Evolutionary conservation across 2,113 vertebrate species (phyloP), one percentile per base, ranked within the genome.

Genomic region (Dascyllus trimaculatus): DNA sequence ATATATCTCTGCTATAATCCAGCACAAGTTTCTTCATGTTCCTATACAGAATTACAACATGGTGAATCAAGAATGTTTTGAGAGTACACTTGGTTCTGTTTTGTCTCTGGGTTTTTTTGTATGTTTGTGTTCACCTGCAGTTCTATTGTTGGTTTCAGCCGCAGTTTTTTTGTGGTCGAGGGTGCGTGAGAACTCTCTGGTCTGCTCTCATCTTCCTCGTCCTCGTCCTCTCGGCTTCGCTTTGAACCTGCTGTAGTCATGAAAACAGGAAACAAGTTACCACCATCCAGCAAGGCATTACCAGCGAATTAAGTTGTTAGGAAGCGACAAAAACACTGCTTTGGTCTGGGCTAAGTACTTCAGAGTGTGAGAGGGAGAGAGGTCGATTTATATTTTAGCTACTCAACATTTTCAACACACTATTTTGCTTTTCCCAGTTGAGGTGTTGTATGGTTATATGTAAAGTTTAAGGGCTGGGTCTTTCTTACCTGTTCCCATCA

Each of bases 141-240:
- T 22, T 91, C 93, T 21, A 95, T 93, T 15, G 94, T 90, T 63
- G 95, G 95, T 65, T 96, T 89, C 5, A 93, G 94, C 62, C 96
- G 93, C 35, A 96, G 45, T 84, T 96, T 98, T 89, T 98, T 98
- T 21, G 92, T 76, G 69, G 93, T 88, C 32, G 95, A 95, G 68
- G 96, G 83, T 3, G 95, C 94, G 65, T 96, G 95, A 0, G 95
- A 92, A 69, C 92, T 97, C 58, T 97, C 97, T 1, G 97, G 96
- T 71, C 75, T 74, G 49, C 58, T 82, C 18, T 92, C 90, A 2
- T 96, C 96, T 15, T 90, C 89, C 24, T 89, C 85, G 0, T 78
- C 84, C 4, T 86, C 88, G 0, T 96, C 96, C 18, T 98, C 97
- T 62, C 97, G 94, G 13, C 84, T 78, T 56, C 97, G 93, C 85